phyloP scores from a whole-genome alignment of 2,797 vertebrate genomes.

The Momotus momota region DNA sequence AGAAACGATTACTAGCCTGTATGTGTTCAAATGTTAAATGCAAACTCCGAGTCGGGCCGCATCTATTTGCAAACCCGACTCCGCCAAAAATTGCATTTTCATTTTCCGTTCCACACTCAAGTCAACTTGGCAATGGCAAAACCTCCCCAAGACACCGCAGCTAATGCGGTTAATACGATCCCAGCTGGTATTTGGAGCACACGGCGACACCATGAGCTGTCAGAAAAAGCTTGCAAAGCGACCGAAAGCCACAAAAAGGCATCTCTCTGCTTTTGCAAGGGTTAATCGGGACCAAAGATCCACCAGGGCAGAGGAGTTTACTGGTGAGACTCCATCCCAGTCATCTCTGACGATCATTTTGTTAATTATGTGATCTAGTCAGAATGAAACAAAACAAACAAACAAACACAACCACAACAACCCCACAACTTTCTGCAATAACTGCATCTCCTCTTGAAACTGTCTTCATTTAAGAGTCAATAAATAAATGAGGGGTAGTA shows the following conservation, averaged over 20 bases:
- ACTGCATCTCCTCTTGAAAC: background rate
- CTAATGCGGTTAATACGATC: background rate
- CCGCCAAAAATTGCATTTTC: background rate
- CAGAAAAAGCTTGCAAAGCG: background rate
- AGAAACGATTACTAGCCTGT: constrained; percentile 42
- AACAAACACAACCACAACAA: too few relatives aligned
- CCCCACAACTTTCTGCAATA: background rate
- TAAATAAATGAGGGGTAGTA: background rate
- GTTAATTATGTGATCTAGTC: background rate
- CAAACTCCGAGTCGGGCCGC: background rate
- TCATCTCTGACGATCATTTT: background rate
- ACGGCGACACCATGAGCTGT: rapidly evolving
- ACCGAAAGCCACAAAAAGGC: background rate
- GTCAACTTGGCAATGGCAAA: background rate
- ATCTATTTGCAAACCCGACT: background rate
- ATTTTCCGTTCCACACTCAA: background rate
- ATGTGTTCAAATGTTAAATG: constrained; percentile 45
- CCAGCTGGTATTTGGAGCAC: background rate
- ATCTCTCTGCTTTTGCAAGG: background rate
- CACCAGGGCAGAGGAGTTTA: background rate
- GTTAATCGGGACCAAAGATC: background rate
- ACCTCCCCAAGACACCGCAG: background rate
- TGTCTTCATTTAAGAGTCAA: background rate
- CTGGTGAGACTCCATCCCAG: background rate
- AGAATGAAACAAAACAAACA: background rate